phyloP scores from a whole-genome alignment of 2,113 vertebrate species.

The Centrocercus urophasianus region DNA sequence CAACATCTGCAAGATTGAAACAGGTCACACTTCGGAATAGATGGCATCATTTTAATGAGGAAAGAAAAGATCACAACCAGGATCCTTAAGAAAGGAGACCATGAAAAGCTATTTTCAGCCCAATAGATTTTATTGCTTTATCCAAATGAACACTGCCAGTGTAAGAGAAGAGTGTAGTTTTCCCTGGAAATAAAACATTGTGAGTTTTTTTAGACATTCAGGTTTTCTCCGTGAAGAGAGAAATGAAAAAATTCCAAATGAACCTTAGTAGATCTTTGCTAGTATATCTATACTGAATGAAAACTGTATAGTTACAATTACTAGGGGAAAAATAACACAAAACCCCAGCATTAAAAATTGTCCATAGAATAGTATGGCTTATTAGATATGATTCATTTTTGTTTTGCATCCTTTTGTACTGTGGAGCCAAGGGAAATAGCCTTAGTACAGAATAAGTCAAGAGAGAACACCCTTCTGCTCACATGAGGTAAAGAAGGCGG shows the following conservation, averaged over 20 bases:
- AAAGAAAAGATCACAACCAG: background rate
- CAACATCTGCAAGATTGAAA: conserved; percentile 46
- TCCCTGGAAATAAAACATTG: background rate
- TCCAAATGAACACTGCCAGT: background rate
- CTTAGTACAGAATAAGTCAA: background rate
- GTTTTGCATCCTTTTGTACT: background rate
- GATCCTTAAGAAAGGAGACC: background rate
- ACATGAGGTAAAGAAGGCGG: background rate
- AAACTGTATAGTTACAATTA: background rate
- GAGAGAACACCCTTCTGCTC: background rate
- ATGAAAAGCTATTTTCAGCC: background rate
- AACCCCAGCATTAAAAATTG: background rate
- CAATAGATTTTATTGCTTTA: background rate
- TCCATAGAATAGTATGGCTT: background rate
- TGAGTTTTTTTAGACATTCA: background rate
- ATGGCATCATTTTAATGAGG: conserved; percentile 58
- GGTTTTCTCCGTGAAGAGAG: background rate
- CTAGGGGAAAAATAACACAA: background rate
- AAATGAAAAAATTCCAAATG: background rate
- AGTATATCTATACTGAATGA: background rate
- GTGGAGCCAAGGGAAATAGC: background rate
- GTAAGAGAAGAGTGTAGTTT: background rate
- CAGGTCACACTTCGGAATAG: conserved; percentile 1
- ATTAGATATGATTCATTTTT: background rate
- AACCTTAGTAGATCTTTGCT: background rate